phyloP scores from a whole-genome alignment of 2,888 invertebrate genomes.

The Apoderus coryli region DNA sequence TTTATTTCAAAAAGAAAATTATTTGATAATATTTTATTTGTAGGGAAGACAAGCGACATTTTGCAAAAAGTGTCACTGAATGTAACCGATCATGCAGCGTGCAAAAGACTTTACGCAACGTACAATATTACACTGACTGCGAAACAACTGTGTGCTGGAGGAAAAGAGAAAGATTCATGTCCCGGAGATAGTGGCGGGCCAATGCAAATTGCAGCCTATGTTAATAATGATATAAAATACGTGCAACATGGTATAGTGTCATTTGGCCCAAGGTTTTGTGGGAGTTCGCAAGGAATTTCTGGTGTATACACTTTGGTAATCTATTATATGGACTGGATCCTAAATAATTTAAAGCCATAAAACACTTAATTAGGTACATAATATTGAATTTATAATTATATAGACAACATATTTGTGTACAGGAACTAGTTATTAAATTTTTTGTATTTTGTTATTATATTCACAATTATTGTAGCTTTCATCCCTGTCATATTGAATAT shows the following conservation, averaged over 20 bases:
- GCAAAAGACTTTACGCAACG: conserved; percentile 22
- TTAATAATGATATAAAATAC: conserved; percentile 31
- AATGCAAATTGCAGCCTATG: conserved; percentile 33
- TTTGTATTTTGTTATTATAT: too few species aligned
- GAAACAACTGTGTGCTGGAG: conserved; percentile 50
- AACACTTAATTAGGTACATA: too few species aligned
- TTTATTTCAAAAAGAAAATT: conserved; percentile 4
- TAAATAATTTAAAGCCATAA: conserved; percentile 34
- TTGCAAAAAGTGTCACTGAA: conserved; percentile 34
- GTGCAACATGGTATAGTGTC: conserved; percentile 44
- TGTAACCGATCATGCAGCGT: conserved; percentile 20
- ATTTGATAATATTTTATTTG: conserved; percentile 14
- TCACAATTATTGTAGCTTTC: too few species aligned
- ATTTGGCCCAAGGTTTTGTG: conserved; percentile 34
- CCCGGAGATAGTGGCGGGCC: conserved; percentile 57
- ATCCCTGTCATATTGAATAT: too few species aligned
- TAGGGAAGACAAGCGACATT: conserved; percentile 23
- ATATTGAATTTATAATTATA: too few species aligned
- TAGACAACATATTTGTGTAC: too few species aligned
- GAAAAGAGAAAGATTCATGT: conserved; percentile 46
- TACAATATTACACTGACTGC: conserved; percentile 17
- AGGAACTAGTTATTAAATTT: too few species aligned
- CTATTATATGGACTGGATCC: conserved; percentile 51
- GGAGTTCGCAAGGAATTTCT: conserved; percentile 43
- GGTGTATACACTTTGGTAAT: conserved; percentile 55